Base-by-base conservation (phyloP, 2,797 vertebrate genomes). In the Hypotaenidia okinawae region DNA sequence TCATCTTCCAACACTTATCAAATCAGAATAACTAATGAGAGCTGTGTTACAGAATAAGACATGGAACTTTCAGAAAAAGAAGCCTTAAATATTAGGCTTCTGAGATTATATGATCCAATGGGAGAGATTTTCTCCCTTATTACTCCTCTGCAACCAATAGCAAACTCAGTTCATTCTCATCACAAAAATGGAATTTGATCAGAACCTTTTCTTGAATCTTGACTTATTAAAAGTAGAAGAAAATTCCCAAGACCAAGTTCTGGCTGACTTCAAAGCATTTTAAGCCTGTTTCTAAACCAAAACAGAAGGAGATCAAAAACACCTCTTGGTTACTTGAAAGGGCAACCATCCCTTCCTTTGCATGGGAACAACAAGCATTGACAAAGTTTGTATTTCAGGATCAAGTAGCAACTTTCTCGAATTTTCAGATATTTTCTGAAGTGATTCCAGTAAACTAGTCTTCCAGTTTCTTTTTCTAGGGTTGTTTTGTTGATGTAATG, bases 31-130 rank as follows among this genome's bases (percentile, higher is more conserved):
- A 10, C 4, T 59, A 58, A 19, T 59, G 64, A 37, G 10, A n/a
- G 10, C 11, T 75, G 18, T 39, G 6, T 37, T 51, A 9, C 2
- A 63, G 37, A 61, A 41, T 24, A 68, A 61, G 16, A 58, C 12
- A 45, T 5, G 30, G 7, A 6, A 41, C 17, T 37, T 81, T 10
- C 14, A 58, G 43, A 58, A 43, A 13, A 76, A 49, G 17, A 76
- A 27, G 6, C 6, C 51, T 59, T 58, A 59, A 17, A 27, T 18
- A 39, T 59, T 45, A 45, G 18, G 43, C 43, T 73, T 64, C 21
- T 66, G 52, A 68, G 6, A 41, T 25, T 22, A 7, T 47, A 45
- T 1, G 0, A 21, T 62, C 49, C n/a, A 30, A 10, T 1, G 54
- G 23, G 16, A 75, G 16, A 61, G 3, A 58, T 43, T 33, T 43